A percentile compares a stretch with the other conserved stretches of the same genome.
phyloP scores from a whole-genome alignment of 2,113 vertebrate genomes.

The Eublepharis macularius region DNA sequence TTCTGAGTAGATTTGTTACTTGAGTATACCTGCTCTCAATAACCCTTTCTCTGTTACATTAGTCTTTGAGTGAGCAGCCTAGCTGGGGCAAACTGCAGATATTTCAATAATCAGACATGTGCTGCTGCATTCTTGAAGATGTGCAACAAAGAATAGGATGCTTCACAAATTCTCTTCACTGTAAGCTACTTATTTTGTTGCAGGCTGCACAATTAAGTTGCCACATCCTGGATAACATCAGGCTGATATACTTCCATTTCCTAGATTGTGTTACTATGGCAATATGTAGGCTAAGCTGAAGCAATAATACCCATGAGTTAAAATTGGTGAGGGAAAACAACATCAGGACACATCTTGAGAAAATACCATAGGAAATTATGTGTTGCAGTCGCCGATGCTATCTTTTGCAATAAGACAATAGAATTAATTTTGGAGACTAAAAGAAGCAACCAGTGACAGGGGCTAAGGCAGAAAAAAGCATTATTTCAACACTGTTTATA shows the following conservation, averaged over 20 bases:
- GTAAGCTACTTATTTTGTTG: background rate
- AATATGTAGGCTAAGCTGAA: background rate
- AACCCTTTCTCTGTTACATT: background rate
- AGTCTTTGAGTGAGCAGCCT: background rate
- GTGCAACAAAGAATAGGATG: background rate
- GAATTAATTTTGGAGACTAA: background rate
- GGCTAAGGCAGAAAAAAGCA: background rate
- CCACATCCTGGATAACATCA: background rate
- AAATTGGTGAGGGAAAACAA: background rate
- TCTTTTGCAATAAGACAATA: background rate
- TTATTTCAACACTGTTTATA: too few relatives aligned
- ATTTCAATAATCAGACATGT: background rate
- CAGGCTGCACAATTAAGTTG: background rate
- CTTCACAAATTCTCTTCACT: background rate
- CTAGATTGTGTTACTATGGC: constrained; percentile 14
- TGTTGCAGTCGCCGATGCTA: background rate
- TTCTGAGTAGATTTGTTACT: too few relatives aligned
- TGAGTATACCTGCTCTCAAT: too few relatives aligned
- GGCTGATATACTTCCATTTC: background rate
- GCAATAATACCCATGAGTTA: background rate
- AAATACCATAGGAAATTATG: background rate
- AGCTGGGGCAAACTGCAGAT: background rate
- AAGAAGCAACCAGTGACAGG: background rate
- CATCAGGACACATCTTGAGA: background rate
- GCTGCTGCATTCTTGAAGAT: background rate